These are phyloP conservation scores for Myxocyprinus asiaticus DNA, from an alignment of 2,113 vertebrate genomes.

Conservation along the genomic window DNA sequence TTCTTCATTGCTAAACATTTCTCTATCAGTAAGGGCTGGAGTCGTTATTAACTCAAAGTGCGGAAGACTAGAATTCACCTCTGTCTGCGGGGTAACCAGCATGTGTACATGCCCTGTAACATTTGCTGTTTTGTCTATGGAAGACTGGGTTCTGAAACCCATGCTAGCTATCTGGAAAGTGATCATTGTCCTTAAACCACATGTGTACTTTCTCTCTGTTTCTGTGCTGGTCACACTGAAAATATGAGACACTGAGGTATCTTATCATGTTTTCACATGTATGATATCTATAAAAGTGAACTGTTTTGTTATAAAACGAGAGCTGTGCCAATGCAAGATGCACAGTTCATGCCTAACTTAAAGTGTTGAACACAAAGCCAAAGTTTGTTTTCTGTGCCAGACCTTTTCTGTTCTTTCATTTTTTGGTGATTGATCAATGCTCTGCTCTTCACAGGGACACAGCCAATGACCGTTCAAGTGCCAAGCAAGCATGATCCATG, in stretches of 20 bases:
- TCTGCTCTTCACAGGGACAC: slow-evolving; percentile 68
- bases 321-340: background rate
- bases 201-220: slow-evolving; percentile 26
- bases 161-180: background rate
- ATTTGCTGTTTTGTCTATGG: slow-evolving; percentile 30
- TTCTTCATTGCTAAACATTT: slow-evolving; percentile 48
- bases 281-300: slow-evolving; percentile 1
- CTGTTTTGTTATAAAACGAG: background rate
- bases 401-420: slow-evolving; percentile 49
- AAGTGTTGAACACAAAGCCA: slow-evolving; percentile 39
- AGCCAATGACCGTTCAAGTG: slow-evolving; percentile 75
- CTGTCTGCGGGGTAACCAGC: slow-evolving; percentile 50
- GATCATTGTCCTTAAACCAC: slow-evolving; percentile 15
- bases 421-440: slow-evolving; percentile 63
- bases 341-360: background rate
- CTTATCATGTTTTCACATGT: slow-evolving; percentile 6
- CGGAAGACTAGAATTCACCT: background rate
- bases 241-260: slow-evolving; percentile 19
- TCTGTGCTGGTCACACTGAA: slow-evolving; percentile 41
- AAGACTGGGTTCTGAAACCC: slow-evolving; percentile 39
- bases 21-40: slow-evolving; percentile 60
- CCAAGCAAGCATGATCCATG: slow-evolving; percentile 75
- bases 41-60: slow-evolving; percentile 37
- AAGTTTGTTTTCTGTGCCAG: slow-evolving; percentile 59
- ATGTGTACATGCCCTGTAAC: slow-evolving; percentile 30